Percentiles rank a stretch among this genome's conserved stretches.
These are phyloP conservation scores for Cotesia typhae DNA, from an alignment of 1,140 invertebrate genomes.

Conservation along the genomic window DNA sequence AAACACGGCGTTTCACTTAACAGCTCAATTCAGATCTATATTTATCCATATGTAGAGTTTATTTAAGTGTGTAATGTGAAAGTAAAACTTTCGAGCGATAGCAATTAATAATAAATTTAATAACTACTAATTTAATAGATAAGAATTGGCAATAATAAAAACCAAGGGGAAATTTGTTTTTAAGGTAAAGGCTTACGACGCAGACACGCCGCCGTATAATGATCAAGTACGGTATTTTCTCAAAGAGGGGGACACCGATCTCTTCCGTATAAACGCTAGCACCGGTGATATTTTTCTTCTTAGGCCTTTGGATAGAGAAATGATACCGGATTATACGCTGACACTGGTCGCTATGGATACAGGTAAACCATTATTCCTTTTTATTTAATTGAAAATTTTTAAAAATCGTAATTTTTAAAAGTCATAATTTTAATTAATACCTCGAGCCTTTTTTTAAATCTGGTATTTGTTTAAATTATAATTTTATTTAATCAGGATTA, in stretches of 20 bases:
- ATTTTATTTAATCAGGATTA: background rate
- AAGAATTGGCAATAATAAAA: background rate
- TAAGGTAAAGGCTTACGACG: constrained; percentile 85
- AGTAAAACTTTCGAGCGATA: too few relatives aligned
- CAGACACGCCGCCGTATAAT: constrained; percentile 90
- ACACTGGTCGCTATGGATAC: constrained; percentile 92
- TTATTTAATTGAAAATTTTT: background rate
- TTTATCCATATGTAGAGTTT: too few relatives aligned
- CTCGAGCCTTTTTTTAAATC: too few relatives aligned
- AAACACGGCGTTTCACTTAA: too few relatives aligned
- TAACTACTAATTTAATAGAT: background rate
- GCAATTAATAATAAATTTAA: too few relatives aligned
- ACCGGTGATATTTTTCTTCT: constrained; percentile 87
- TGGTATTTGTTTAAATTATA: background rate
- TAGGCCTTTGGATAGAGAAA: constrained; percentile 83
- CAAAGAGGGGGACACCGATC: constrained; percentile 88
- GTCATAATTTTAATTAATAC: too few relatives aligned
- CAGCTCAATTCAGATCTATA: too few relatives aligned
- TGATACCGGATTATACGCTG: constrained; percentile 81
- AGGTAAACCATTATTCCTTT: constrained; percentile 70
- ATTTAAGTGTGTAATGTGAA: too few relatives aligned
- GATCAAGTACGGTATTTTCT: constrained; percentile 90
- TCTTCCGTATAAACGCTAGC: constrained; percentile 88
- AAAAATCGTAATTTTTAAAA: too few relatives aligned
- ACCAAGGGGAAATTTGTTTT: background rate